Conservation (phyloP, 2,113 vertebrate genomes). For the Stigmatopora nigra region DNA sequence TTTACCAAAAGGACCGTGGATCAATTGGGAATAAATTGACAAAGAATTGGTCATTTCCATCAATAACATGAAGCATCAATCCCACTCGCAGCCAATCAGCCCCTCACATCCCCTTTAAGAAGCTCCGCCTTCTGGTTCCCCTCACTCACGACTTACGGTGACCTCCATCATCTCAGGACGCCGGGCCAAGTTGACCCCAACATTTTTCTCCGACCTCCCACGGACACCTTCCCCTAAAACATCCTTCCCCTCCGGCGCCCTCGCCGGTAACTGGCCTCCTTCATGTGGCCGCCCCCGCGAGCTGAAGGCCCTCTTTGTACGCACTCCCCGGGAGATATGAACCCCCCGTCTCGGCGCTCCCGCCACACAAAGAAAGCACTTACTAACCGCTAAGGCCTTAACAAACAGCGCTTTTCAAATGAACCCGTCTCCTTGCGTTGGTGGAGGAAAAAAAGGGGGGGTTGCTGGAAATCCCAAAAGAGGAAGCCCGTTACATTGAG, state of each 20-base stretch:
- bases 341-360: constrained; percentile 58
- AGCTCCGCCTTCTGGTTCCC: too few relatives aligned
- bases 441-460: constrained; percentile 31
- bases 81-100: too few relatives aligned
- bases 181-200: background rate
- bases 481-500: constrained; percentile 52
- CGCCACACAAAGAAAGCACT: constrained; percentile 72
- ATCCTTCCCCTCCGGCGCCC: constrained; percentile 36
- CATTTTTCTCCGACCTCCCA: background rate
- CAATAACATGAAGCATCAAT: too few relatives aligned
- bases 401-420: constrained; percentile 71
- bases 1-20: background rate
- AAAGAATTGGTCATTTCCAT: too few relatives aligned
- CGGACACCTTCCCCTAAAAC: constrained; percentile 10
- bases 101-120: too few relatives aligned
- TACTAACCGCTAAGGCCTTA: constrained; percentile 72
- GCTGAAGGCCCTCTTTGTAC: constrained; percentile 72
- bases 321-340: constrained; percentile 69
- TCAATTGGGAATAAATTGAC: background rate
- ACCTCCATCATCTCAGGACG: background rate
- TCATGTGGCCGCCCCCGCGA: constrained; percentile 59
- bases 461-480: constrained; percentile 13
- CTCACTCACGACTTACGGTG: background rate
- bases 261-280: constrained; percentile 63
- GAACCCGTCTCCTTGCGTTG: constrained; percentile 58